Conservation (phyloP, 1,140 invertebrate species). For the Halictus rubicundus region DNA sequence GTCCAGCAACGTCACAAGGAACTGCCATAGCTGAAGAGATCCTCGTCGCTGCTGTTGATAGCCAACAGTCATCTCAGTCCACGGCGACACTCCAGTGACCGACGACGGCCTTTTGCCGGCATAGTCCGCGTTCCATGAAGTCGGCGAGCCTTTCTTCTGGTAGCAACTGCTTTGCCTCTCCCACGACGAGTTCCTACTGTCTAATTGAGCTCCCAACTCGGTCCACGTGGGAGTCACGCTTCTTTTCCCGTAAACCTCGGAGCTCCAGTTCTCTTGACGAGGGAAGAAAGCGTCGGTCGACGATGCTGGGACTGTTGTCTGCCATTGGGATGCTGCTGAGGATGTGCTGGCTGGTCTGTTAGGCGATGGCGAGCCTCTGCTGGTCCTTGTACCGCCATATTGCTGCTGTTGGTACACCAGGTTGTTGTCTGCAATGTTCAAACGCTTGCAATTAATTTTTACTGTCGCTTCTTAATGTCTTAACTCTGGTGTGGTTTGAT, state of each 20-base stretch:
- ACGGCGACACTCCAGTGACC: slow-evolving; percentile 59
- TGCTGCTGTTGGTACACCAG: slow-evolving; percentile 69
- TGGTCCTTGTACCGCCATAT: slow-evolving; percentile 59
- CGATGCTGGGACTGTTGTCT: slow-evolving; percentile 54
- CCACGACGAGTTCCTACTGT: slow-evolving; percentile 69
- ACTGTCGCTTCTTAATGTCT: too few species aligned
- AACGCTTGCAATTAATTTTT: not conserved
- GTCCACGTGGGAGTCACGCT: slow-evolving; percentile 74
- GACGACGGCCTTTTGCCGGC: slow-evolving; percentile 64
- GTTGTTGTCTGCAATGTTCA: slow-evolving; percentile 45
- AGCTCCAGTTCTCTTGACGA: slow-evolving; percentile 67
- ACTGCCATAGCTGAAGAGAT: slow-evolving; percentile 96
- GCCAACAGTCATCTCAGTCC: slow-evolving; percentile 71
- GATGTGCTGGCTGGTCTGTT: slow-evolving; percentile 69
- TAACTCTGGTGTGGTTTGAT: too few species aligned
- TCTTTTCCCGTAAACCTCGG: slow-evolving; percentile 63
- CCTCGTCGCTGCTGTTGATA: slow-evolving; percentile 84
- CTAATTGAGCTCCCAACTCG: slow-evolving; percentile 71
- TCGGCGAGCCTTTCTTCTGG: slow-evolving; percentile 70
- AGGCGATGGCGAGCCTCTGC: slow-evolving; percentile 62
- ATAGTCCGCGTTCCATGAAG: slow-evolving; percentile 72
- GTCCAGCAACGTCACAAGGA: slow-evolving; percentile 93
- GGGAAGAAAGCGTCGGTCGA: slow-evolving; percentile 57
- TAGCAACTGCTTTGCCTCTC: slow-evolving; percentile 68
- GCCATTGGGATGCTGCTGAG: slow-evolving; percentile 71